These are phyloP conservation scores for Drosophila nebulosa DNA, from an alignment of 1,140 invertebrate species.

Conservation along the genomic window DNA sequence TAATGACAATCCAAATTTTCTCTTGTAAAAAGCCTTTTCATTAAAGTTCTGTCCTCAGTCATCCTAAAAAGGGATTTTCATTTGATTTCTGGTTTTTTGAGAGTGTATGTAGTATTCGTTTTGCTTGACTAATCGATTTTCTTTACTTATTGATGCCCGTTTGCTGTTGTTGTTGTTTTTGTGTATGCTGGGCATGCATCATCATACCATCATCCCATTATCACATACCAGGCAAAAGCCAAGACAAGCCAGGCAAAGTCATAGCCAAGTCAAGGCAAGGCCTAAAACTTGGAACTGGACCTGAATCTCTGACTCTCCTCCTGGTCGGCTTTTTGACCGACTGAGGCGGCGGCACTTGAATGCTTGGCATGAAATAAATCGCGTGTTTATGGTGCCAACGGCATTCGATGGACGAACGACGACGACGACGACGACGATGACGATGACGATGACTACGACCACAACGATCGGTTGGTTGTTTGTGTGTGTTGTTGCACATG, in stretches of 20 bases:
- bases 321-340: conserved; percentile 61
- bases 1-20: no score
- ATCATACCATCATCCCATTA: conserved; percentile 79
- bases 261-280: conserved; percentile 14
- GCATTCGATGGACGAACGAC: conserved; percentile 25
- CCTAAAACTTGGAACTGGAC: conserved; percentile 4
- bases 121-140: not conserved
- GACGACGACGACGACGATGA: not conserved
- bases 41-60: no score
- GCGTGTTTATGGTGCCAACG: conserved; percentile 78
- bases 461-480: conserved; percentile 46
- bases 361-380: conserved; percentile 78
- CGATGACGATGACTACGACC: conserved; percentile 12
- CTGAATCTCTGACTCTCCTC: conserved; percentile 36
- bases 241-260: conserved; percentile 34
- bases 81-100: not conserved
- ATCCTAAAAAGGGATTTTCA: no score
- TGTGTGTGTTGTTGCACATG: conserved; percentile 71
- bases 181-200: conserved; percentile 77
- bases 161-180: conserved; percentile 46
- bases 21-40: no score
- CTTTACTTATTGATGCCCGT: conserved; percentile 40
- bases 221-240: conserved; percentile 63
- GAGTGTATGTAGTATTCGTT: conserved; percentile 32
- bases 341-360: conserved; percentile 75